Percentiles rank a stretch among this genome's conserved stretches.
Evolutionary conservation across 1,140 invertebrate species (phyloP).

Genomic region (Penaeus chinensis): DNA sequence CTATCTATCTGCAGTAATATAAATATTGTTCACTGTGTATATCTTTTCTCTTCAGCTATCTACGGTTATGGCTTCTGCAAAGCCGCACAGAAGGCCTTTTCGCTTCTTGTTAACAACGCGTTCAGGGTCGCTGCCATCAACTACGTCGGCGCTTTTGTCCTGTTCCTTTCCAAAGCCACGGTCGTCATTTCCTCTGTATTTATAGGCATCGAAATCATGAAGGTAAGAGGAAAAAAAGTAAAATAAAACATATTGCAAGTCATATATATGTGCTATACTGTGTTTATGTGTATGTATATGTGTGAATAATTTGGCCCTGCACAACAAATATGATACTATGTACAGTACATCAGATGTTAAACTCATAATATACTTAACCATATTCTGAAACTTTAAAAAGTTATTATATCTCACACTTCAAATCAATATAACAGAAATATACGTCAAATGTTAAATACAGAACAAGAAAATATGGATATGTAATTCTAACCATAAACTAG

Average conservation of each 20-base stretch:
- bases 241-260: constrained; percentile 55
- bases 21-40: not conserved
- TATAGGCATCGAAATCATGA: constrained; percentile 74
- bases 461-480: too few species aligned
- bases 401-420: too few species aligned
- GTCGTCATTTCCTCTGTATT: constrained; percentile 86
- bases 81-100: constrained; percentile 80
- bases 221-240: constrained; percentile 70
- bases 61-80: constrained; percentile 79
- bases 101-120: constrained; percentile 83
- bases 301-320: not conserved
- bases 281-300: not conserved
- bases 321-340: not conserved
- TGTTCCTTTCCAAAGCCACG: constrained; percentile 89
- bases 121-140: constrained; percentile 92
- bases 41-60: constrained; percentile 72
- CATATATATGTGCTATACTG: not conserved
- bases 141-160: constrained; percentile 92
- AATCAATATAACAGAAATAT: too few species aligned
- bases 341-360: constrained; percentile 1
- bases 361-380: not conserved
- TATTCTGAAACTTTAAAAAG: too few species aligned
- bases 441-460: too few species aligned
- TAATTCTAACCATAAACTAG: too few species aligned
- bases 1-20: too few species aligned